Evolutionary conservation across 2,113 vertebrate genomes (phyloP).

Genomic region (Hyla sarda): DNA sequence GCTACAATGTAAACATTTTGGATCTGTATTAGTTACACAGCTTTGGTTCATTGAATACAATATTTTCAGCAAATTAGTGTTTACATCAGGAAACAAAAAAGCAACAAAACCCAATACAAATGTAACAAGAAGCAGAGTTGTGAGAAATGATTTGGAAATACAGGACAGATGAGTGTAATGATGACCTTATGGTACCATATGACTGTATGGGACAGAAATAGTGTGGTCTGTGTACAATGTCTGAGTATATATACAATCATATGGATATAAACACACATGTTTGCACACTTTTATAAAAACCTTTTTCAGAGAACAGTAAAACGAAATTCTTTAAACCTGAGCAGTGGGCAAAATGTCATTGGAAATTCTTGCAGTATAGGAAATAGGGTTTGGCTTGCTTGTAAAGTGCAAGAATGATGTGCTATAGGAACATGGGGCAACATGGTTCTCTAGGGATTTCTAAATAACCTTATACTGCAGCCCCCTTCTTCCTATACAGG

Average conservation of each 20-base stretch:
- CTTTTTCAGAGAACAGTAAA: background rate
- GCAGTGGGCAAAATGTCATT: conserved; percentile 25
- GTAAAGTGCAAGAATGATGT: background rate
- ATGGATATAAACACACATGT: too few relatives aligned
- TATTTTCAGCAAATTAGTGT: too few relatives aligned
- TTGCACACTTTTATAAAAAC: conserved; percentile 21
- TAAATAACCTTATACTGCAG: too few relatives aligned
- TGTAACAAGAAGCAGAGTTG: background rate
- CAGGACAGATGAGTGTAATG: background rate
- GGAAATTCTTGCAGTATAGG: conserved; percentile 28
- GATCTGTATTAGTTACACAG: too few relatives aligned
- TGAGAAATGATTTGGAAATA: background rate
- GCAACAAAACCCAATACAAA: too few relatives aligned
- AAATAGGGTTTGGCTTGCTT: conserved; percentile 35
- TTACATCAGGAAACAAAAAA: too few relatives aligned
- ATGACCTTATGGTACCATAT: background rate
- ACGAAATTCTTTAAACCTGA: conserved; percentile 10
- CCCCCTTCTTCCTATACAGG: too few relatives aligned
- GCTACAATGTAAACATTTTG: too few relatives aligned
- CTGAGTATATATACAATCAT: background rate
- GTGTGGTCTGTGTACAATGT: background rate
- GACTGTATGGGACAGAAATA: background rate
- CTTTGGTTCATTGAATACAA: too few relatives aligned
- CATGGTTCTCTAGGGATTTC: background rate
- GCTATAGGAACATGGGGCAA: background rate